Evolutionary conservation across 2,113 vertebrate species (phyloP).

Genomic region (Cyanoderma ruficeps): DNA sequence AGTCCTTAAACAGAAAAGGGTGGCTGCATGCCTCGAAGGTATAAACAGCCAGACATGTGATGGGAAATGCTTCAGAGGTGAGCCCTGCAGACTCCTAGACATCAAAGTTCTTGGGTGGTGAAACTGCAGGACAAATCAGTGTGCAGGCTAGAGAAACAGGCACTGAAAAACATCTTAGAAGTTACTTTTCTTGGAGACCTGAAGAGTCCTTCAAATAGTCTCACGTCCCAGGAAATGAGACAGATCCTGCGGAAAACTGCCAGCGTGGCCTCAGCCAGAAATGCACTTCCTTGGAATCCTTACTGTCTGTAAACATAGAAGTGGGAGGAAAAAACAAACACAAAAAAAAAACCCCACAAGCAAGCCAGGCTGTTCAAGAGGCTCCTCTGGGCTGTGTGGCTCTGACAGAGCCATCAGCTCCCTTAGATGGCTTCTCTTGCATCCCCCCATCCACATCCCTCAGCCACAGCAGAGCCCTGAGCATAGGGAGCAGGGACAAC

Average conservation of each 20-base stretch:
- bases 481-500: background rate
- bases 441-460: background rate
- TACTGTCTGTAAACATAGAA: background rate
- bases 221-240: background rate
- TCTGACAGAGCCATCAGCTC: background rate
- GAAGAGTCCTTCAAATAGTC: conserved; percentile 24
- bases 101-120: conserved; percentile 41
- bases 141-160: background rate
- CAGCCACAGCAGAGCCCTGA: background rate
- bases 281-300: background rate
- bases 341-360: background rate
- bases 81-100: background rate
- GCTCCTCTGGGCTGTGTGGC: background rate
- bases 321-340: background rate
- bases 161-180: conserved; percentile 18
- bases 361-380: background rate
- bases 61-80: conserved; percentile 60
- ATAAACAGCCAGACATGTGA: conserved; percentile 55
- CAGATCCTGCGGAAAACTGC: background rate
- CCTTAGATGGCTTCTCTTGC: background rate
- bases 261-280: background rate
- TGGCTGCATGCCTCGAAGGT: conserved; percentile 42
- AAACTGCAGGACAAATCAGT: background rate
- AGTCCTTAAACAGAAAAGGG: conserved; percentile 54
- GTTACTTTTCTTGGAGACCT: conserved; percentile 11